Base-by-base conservation (phyloP, 2,797 vertebrate species). In the Melanotaenia pygmaea region DNA sequence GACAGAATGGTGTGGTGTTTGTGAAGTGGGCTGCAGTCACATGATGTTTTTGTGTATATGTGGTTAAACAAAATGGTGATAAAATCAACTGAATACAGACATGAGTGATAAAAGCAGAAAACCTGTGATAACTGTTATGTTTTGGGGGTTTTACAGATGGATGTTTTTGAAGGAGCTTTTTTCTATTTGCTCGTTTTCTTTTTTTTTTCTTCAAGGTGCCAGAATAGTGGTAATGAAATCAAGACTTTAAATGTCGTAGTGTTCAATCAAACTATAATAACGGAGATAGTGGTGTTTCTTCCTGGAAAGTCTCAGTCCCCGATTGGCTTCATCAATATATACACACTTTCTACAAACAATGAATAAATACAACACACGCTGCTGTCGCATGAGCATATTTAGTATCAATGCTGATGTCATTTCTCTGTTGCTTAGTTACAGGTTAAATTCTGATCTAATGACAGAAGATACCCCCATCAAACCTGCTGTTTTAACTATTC, bases 271-370 rank as follows among this genome's bases (percentile, higher is more conserved):
- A 75, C 43, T 67, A 2, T 65, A 22, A 18, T 72, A 45, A 65
- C 37, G 64, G 79, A 79, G 76, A 58, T 84, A 86, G 84, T 90
- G 87, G 82, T 86, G 74, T 80, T 83, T 82, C 59, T 77, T 82
- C 69, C 64, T 80, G 77, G 80, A 88, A 89, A 81, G 83, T 76
- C 68, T 82, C 47, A 60, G 70, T 86, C 76, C 67, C n/a, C 77
- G 80, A 89, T 86, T 83, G 80, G 80, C 83, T 84, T 91, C 80
- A 88, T 86, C 86, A 90, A 87, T 92, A 92, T 94, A 88, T 92
- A 92, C 91, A 92, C 70, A 89, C 84, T 91, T 89, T 93, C 89
- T 93, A 92, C 89, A 93, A 81, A 87, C 83, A 91, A 54, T 79
- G 84, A 92, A 93, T 91, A 93, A 92, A 93, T 92, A 92, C 87